Conservation (phyloP, 2,797 vertebrate species). For the Pelodytes ibericus region DNA sequence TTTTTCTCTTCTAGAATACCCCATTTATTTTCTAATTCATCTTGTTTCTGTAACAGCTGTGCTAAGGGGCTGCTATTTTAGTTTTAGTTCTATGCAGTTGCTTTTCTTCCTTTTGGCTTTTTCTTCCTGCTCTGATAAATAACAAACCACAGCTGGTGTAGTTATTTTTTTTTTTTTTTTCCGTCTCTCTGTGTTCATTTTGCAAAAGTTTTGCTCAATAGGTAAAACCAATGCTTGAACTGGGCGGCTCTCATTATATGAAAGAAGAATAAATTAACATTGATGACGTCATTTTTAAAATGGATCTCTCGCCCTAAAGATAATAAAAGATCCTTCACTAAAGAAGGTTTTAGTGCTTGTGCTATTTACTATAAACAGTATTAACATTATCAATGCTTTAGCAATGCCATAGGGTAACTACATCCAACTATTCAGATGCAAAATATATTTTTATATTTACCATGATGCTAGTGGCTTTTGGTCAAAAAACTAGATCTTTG, state of each 20-base stretch:
- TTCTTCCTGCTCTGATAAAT: slow-evolving; percentile 57
- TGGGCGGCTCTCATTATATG: slow-evolving; percentile 31
- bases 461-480: too few species aligned
- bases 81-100: slow-evolving; percentile 50
- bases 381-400: too few species aligned
- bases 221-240: slow-evolving; percentile 49
- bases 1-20: slow-evolving; percentile 41
- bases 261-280: slow-evolving; percentile 32
- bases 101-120: slow-evolving; percentile 48
- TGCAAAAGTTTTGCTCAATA: slow-evolving; percentile 45
- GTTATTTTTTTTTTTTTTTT: slow-evolving; percentile 49
- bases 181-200: slow-evolving; percentile 32
- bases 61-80: slow-evolving; percentile 54
- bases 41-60: slow-evolving; percentile 54
- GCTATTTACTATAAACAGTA: too few species aligned
- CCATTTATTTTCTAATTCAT: slow-evolving; percentile 46
- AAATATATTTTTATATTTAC: too few species aligned
- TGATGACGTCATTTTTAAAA: slow-evolving; percentile 17
- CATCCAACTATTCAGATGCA: too few species aligned
- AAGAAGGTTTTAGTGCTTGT: too few species aligned
- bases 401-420: too few species aligned
- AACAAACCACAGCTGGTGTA: slow-evolving; percentile 55
- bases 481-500: too few species aligned
- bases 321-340: not conserved
- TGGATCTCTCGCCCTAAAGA: slow-evolving; percentile 12